Evolutionary conservation across 2,797 vertebrate genomes (phyloP).

Genomic region (Danio kyathit): DNA sequence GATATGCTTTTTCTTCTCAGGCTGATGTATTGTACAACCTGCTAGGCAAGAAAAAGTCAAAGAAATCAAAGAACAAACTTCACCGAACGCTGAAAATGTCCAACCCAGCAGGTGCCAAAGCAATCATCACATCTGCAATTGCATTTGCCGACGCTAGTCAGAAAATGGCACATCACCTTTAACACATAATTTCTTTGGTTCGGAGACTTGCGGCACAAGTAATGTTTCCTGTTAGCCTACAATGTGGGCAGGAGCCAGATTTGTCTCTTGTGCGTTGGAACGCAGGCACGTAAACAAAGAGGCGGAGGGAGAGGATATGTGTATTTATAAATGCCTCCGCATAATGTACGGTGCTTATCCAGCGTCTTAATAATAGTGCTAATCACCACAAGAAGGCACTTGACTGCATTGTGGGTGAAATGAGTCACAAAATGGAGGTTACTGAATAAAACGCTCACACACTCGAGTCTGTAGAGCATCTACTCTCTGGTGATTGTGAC

Average conservation of each 20-base stretch:
- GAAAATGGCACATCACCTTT: neutral
- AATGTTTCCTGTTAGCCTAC: neutral
- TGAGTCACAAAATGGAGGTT: slow-evolving; percentile 29
- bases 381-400: neutral
- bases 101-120: neutral
- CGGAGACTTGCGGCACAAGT: neutral
- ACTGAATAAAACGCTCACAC: neutral
- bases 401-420: slow-evolving; percentile 24
- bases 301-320: neutral
- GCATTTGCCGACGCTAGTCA: neutral
- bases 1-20: neutral
- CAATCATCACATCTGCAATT: neutral
- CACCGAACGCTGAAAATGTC: neutral
- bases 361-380: slow-evolving; percentile 19
- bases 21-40: neutral
- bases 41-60: neutral
- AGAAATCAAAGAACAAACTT: neutral
- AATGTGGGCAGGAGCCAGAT: neutral
- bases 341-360: slow-evolving; percentile 8
- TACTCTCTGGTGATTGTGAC: neutral
- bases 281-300: slow-evolving; percentile 8
- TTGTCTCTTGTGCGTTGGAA: neutral
- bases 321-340: slow-evolving; percentile 18
- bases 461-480: neutral
- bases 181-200: neutral